phyloP scores from a whole-genome alignment of 2,797 vertebrate species.

The Thalassophryne amazonica region DNA sequence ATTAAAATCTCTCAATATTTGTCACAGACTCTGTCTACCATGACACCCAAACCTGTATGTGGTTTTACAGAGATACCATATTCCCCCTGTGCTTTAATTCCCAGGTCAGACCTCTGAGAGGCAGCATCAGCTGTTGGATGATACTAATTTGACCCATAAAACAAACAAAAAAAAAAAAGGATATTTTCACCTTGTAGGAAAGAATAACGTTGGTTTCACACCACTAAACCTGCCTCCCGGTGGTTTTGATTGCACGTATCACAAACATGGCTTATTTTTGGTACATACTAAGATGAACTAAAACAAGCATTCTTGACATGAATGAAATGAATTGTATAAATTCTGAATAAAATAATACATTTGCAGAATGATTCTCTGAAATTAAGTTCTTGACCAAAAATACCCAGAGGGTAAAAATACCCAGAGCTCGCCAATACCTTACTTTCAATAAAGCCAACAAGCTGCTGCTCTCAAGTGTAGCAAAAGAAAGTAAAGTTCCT shows the following conservation, averaged over 20 bases:
- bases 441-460: background rate
- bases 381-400: background rate
- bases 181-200: background rate
- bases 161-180: no score
- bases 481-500: background rate
- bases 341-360: no score
- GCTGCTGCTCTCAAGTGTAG: no score
- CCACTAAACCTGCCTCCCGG: slow-evolving; percentile 8
- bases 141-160: background rate
- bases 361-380: no score
- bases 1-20: slow-evolving; percentile 34
- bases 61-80: slow-evolving; percentile 30
- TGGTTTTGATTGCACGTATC: background rate
- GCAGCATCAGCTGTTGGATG: slow-evolving; percentile 18
- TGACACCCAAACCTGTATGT: slow-evolving; percentile 40
- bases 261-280: slow-evolving; percentile 55
- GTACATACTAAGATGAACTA: slow-evolving; percentile 39
- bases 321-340: no score
- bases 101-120: slow-evolving; percentile 5
- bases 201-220: background rate
- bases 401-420: background rate
- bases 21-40: slow-evolving; percentile 48
- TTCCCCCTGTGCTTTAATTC: background rate
- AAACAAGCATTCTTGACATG: slow-evolving; percentile 19
- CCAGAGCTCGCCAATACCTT: background rate